phyloP scores from a whole-genome alignment of 35 echinoderm and acorn worm species.

The Heliocidaris erythrogramma region DNA sequence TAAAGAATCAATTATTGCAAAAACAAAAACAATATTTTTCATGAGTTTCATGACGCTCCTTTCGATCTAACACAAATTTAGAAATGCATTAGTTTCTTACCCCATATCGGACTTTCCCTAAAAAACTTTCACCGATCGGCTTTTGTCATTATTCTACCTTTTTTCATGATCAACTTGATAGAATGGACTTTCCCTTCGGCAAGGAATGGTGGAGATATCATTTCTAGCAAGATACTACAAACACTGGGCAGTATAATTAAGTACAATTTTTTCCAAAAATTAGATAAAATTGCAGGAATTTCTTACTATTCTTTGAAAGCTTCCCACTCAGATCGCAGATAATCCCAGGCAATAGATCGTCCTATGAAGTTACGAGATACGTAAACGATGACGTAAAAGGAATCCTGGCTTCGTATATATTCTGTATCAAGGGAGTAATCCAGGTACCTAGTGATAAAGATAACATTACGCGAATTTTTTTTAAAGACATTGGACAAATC shows the following conservation, averaged over 20 bases:
- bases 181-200: too few species aligned
- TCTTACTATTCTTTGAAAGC: conserved; percentile 68
- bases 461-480: too few species aligned
- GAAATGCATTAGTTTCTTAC: too few species aligned
- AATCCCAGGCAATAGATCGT: conserved; percentile 94
- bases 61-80: too few species aligned
- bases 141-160: too few species aligned
- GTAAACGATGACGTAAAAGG: conserved; percentile 72
- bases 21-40: too few species aligned
- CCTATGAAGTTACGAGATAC: conserved; percentile 85
- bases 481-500: neutral
- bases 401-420: conserved; percentile 67
- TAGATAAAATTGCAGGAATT: neutral
- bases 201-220: neutral
- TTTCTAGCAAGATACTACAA: neutral
- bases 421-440: conserved; percentile 53
- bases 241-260: neutral
- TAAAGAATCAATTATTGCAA: too few species aligned
- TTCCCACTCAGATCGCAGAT: conserved; percentile 77
- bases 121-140: too few species aligned
- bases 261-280: neutral
- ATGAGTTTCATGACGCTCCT: too few species aligned
- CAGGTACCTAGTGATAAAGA: conserved; percentile 63
- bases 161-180: too few species aligned
- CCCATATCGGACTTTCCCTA: too few species aligned